These are phyloP conservation scores for Chlorodrepanis virens DNA, from an alignment of 2,113 vertebrate species.

Conservation along the genomic window DNA sequence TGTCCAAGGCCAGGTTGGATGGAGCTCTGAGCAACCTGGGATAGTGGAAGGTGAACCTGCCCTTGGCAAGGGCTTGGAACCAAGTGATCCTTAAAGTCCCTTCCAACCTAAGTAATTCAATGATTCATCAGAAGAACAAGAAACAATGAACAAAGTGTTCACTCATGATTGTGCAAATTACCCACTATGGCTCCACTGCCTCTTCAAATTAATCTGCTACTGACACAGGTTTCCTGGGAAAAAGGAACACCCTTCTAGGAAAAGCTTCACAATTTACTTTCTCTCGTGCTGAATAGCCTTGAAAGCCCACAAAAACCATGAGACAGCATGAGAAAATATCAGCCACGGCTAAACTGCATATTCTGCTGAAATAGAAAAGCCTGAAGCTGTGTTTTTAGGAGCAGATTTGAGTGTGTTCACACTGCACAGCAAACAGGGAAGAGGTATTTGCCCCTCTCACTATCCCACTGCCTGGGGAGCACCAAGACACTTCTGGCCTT, in stretches of 20 bases:
- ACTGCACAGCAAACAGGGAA: neutral
- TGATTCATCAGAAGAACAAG: neutral
- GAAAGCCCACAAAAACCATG: neutral
- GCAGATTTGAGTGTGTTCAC: neutral
- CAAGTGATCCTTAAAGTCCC: neutral
- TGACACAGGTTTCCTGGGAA: neutral
- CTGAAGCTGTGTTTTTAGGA: neutral
- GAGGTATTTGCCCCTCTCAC: neutral
- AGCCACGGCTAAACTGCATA: neutral
- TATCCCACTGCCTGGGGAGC: neutral
- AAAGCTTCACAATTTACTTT: neutral
- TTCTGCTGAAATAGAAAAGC: neutral
- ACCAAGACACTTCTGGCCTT: neutral
- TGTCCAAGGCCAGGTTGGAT: neutral
- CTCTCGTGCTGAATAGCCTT: neutral
- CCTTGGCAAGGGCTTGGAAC: neutral
- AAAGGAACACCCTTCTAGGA: neutral
- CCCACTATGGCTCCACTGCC: neutral
- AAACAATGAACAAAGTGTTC: neutral
- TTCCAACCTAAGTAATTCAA: neutral
- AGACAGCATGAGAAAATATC: neutral
- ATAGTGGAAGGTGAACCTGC: neutral
- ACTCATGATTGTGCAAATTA: neutral
- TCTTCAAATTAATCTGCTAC: neutral
- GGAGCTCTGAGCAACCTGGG: accelerated